Evolutionary conservation across 2,888 invertebrate genomes (phyloP).

Genomic region (Cryptophagus acutangulus): DNA sequence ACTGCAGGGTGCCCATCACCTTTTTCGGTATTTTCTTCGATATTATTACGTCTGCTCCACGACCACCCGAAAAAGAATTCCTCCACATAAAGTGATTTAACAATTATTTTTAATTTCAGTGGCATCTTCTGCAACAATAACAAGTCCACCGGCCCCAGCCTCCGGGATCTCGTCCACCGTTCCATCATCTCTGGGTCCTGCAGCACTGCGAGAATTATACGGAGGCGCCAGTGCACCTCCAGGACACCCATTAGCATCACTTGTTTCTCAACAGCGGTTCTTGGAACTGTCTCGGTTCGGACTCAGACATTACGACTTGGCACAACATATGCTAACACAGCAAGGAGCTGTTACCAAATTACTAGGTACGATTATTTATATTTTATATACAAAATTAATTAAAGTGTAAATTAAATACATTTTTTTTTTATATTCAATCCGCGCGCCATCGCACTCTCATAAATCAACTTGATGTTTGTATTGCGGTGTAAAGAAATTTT

Average conservation of each 20-base stretch:
- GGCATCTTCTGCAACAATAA: constrained; percentile 27
- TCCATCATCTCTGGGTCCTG: constrained; percentile 41
- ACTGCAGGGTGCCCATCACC: too few relatives aligned
- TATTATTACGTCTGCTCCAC: too few relatives aligned
- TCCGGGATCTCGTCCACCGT: constrained; percentile 40
- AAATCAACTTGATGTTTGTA: too few relatives aligned
- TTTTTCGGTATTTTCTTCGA: too few relatives aligned
- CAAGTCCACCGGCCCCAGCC: constrained; percentile 46
- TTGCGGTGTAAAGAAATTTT: too few relatives aligned
- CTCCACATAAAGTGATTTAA: too few relatives aligned
- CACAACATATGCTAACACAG: constrained; percentile 85
- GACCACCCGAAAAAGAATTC: too few relatives aligned
- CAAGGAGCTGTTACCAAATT: constrained; percentile 89
- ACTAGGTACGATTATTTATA: constrained; percentile 85
- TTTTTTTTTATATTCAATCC: too few relatives aligned
- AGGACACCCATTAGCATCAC: constrained; percentile 63
- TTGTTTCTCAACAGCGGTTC: constrained; percentile 73
- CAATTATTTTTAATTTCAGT: constrained; percentile 26
- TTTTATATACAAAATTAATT: too few relatives aligned
- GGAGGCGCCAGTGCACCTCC: constrained; percentile 43
- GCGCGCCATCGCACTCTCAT: too few relatives aligned
- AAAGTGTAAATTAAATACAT: too few relatives aligned
- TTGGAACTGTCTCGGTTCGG: constrained; percentile 77
- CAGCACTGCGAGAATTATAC: constrained; percentile 47
- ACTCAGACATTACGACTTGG: constrained; percentile 82